These are phyloP conservation scores for Aphaenogaster ashmeadi DNA, from an alignment of 1,140 invertebrate genomes.

Conservation along the genomic window DNA sequence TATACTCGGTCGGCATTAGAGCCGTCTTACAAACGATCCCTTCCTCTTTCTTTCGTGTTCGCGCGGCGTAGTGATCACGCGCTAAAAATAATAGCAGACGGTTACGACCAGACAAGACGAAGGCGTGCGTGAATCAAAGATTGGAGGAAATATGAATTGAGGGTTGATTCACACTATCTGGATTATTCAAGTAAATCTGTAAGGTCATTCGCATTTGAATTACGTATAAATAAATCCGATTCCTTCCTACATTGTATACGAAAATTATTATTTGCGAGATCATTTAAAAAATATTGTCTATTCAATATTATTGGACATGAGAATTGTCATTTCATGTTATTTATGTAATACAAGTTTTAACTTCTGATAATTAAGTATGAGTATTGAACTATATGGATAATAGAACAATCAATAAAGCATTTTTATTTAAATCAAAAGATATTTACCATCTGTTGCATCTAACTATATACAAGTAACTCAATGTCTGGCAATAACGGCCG, in stretches of 20 bases:
- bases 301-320: not conserved
- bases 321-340: not conserved
- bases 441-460: not conserved
- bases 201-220: slow-evolving; percentile 2
- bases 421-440: slow-evolving; percentile 13
- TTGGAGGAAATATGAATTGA: slow-evolving; percentile 59
- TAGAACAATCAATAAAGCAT: not conserved
- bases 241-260: not conserved
- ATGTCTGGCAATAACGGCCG: slow-evolving; percentile 53
- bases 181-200: not conserved
- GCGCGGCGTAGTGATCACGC: slow-evolving; percentile 66
- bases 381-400: not conserved
- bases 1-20: slow-evolving; percentile 66
- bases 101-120: slow-evolving; percentile 67
- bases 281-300: not conserved
- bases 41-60: slow-evolving; percentile 47
- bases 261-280: not conserved
- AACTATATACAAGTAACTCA: slow-evolving; percentile 23
- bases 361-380: not conserved
- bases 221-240: not conserved
- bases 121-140: slow-evolving; percentile 70
- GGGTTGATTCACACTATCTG: slow-evolving; percentile 44
- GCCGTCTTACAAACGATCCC: slow-evolving; percentile 60
- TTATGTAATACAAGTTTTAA: not conserved
- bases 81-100: slow-evolving; percentile 79